Evolutionary conservation across 2,797 vertebrate genomes (phyloP).

Genomic region (Percopsis omiscomaycus): DNA sequence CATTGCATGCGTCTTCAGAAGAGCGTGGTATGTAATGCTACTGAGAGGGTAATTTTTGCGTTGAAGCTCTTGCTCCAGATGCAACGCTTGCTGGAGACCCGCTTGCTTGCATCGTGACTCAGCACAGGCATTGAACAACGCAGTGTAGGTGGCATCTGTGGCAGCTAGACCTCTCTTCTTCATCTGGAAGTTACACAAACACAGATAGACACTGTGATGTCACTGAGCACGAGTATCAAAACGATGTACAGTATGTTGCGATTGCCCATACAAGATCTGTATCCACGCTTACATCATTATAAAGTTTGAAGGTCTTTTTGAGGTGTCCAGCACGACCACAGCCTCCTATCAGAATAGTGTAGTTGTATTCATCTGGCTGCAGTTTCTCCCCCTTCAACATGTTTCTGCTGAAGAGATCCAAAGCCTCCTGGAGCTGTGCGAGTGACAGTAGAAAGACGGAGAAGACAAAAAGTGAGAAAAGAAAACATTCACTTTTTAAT

Average conservation of each 20-base stretch:
- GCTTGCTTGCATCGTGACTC: conserved; percentile 83
- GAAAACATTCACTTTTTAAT: not conserved
- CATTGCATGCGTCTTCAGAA: conserved; percentile 86
- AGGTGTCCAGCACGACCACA: conserved; percentile 87
- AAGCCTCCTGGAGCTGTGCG: conserved; percentile 84
- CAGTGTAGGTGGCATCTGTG: conserved; percentile 87
- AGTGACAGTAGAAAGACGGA: not conserved
- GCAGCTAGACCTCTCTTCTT: conserved; percentile 87
- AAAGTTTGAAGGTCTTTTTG: conserved; percentile 92
- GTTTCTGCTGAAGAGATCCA: conserved; percentile 86
- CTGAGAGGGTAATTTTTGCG: conserved; percentile 80
- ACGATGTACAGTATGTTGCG: not conserved
- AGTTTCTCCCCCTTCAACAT: conserved; percentile 88
- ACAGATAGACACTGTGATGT: not conserved
- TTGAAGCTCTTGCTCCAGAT: conserved; percentile 84
- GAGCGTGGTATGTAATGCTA: conserved; percentile 85
- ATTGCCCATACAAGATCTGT: not conserved
- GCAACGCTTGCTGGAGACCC: conserved; percentile 84
- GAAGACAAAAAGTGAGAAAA: not conserved
- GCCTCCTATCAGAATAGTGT: conserved; percentile 90
- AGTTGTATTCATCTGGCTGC: conserved; percentile 87
- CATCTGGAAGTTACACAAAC: conserved; percentile 78
- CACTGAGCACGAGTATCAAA: not conserved
- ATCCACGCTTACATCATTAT: conserved; percentile 82
- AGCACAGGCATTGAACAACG: conserved; percentile 92